Evolutionary conservation across 2,888 invertebrate genomes (phyloP).

Genomic region (Melieria picta): DNA sequence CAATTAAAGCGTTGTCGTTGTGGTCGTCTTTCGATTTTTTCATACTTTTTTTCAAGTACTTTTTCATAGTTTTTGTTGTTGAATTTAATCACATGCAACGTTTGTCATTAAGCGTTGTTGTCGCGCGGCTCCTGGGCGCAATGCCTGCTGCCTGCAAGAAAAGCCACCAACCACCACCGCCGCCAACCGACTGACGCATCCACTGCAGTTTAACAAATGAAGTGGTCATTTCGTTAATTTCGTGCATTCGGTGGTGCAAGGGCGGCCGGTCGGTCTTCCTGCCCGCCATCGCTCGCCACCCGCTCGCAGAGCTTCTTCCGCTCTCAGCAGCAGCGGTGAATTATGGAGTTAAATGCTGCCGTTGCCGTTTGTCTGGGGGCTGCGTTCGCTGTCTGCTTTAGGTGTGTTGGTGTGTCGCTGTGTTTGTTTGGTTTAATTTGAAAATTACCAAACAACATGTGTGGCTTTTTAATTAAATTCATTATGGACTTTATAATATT

Average conservation of each 20-base stretch:
- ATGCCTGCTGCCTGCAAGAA: constrained; percentile 16
- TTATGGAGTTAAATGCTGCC: no score
- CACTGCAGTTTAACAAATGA: neutral
- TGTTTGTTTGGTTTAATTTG: constrained; percentile 26
- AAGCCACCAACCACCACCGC: neutral
- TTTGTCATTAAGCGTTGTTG: neutral
- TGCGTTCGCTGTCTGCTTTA: no score
- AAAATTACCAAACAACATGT: constrained; percentile 34
- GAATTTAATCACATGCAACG: constrained; percentile 29
- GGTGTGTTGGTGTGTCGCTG: neutral
- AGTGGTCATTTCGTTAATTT: neutral
- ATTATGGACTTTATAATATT: constrained; percentile 17
- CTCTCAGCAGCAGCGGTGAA: no score
- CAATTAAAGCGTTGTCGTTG: constrained; percentile 22
- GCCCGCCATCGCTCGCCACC: no score
- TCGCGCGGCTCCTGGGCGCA: constrained; percentile 2
- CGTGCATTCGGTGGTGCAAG: no score
- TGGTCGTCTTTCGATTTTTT: neutral
- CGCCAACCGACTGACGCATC: neutral
- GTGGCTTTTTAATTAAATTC: constrained; percentile 37
- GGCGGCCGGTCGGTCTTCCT: no score
- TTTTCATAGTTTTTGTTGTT: neutral
- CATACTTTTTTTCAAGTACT: neutral
- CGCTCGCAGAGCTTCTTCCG: no score
- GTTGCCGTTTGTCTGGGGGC: no score